Percentiles rank a stretch among this genome's conserved stretches.
phyloP scores from a whole-genome alignment of 92 coral and sea anemone genomes.

The Parazoanthus darwini region DNA sequence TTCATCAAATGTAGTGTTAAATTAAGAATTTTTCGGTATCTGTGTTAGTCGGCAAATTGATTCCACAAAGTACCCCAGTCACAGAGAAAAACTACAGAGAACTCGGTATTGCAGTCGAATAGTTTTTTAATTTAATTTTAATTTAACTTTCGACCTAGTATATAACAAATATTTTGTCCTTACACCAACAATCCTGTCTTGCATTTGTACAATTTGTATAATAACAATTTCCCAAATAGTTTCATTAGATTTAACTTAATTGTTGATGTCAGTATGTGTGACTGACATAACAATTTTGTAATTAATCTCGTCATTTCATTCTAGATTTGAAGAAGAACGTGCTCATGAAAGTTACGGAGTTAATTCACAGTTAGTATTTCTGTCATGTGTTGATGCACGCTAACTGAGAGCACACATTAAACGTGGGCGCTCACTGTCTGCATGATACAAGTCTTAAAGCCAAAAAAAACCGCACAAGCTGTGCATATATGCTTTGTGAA shows the following conservation, averaged over 20 bases:
- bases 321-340: constrained; percentile 72
- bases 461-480: neutral
- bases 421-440: neutral
- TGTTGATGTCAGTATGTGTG: constrained; percentile 7
- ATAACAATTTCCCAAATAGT: neutral
- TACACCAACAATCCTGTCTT: neutral
- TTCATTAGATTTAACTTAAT: neutral
- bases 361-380: constrained; percentile 84
- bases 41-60: too few species aligned
- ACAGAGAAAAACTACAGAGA: too few species aligned
- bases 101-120: too few species aligned
- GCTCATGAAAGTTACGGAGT: constrained; percentile 60
- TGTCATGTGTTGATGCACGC: constrained; percentile 32
- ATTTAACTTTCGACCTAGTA: too few species aligned
- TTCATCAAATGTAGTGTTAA: too few species aligned
- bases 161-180: neutral
- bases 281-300: constrained; percentile 19
- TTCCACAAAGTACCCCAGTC: too few species aligned
- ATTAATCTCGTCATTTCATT: constrained; percentile 50
- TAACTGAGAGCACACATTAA: constrained; percentile 25
- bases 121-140: too few species aligned
- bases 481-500: neutral
- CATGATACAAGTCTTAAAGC: neutral
- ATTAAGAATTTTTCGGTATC: too few species aligned
- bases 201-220: too few species aligned